phyloP scores from a whole-genome alignment of 2,888 invertebrate genomes.

The Eupithecia vulgata region DNA sequence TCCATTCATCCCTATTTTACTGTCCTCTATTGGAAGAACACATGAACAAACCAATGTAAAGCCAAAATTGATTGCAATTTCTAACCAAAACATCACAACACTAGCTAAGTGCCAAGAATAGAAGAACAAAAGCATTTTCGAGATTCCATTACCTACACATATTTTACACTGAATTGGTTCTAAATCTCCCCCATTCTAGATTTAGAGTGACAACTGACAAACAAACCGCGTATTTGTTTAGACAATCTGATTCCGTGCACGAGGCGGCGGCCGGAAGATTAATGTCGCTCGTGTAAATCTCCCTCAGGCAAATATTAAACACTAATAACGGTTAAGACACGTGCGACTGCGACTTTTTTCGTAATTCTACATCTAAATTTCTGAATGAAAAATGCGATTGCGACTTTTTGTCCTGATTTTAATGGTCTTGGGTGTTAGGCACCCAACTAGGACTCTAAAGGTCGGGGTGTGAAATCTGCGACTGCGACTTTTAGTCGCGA shows the following conservation, averaged over 20 bases:
- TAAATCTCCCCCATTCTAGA: slow-evolving; percentile 21
- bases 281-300: slow-evolving; percentile 49
- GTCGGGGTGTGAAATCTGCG: too few species aligned
- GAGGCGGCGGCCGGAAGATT: slow-evolving; percentile 54
- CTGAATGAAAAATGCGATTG: background rate
- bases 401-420: background rate
- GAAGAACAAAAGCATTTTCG: slow-evolving; percentile 8
- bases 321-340: slow-evolving; percentile 35
- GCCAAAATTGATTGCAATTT: background rate
- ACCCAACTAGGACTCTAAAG: too few species aligned
- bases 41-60: too few species aligned
- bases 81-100: background rate
- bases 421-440: too few species aligned
- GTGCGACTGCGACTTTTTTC: background rate
- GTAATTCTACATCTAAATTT: background rate
- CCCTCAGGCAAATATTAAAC: slow-evolving; percentile 40
- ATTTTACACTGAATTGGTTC: background rate
- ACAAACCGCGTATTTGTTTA: slow-evolving; percentile 59
- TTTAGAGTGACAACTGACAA: slow-evolving; percentile 32
- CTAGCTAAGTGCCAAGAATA: background rate
- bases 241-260: slow-evolving; percentile 55
- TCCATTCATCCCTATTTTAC: too few species aligned
- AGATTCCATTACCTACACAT: background rate
- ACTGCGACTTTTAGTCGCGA: too few species aligned
- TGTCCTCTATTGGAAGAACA: too few species aligned